Evolutionary conservation across 2,113 vertebrate species (phyloP).

Genomic region (Camelus bactrianus): DNA sequence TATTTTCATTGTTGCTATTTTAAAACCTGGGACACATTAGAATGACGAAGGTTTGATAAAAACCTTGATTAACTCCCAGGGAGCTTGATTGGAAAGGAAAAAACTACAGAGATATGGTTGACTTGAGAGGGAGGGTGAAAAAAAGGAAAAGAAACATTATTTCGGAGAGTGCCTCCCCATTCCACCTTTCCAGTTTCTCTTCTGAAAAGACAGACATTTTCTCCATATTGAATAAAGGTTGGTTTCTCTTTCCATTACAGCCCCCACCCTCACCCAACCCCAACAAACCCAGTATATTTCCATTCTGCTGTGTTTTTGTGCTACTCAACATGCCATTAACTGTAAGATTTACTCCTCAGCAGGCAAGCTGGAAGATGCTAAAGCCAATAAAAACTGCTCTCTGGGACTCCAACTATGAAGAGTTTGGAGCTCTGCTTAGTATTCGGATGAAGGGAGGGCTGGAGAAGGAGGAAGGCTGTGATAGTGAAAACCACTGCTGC

Average conservation of each 20-base stretch:
- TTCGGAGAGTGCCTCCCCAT: constrained; percentile 41
- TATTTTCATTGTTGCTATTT: constrained; percentile 76
- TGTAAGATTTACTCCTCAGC: constrained; percentile 88
- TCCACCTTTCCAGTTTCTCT: constrained; percentile 65
- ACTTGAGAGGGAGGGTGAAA: constrained; percentile 42
- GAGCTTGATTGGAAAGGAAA: constrained; percentile 74
- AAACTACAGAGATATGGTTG: constrained; percentile 64
- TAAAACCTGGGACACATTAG: constrained; percentile 51
- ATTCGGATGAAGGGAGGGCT: constrained; percentile 78
- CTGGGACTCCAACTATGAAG: constrained; percentile 80
- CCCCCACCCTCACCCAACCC: constrained; percentile 76
- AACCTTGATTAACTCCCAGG: constrained; percentile 75
- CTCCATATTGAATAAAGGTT: constrained; percentile 80
- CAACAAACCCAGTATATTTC: constrained; percentile 81
- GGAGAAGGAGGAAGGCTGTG: constrained; percentile 71
- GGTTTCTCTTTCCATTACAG: constrained; percentile 63
- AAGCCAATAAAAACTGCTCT: constrained; percentile 83
- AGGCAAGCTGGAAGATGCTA: constrained; percentile 82
- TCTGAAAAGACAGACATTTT: constrained; percentile 74
- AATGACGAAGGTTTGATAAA: constrained; percentile 70
- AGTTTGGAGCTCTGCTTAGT: constrained; percentile 77
- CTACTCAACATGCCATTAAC: constrained; percentile 86
- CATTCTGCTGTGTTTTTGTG: constrained; percentile 79
- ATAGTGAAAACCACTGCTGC: constrained; percentile 77
- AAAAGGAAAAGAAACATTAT: constrained; percentile 69